A percentile compares a stretch with the other conserved stretches of the same genome.
Conservation (phyloP, 2,113 vertebrate species). For the Ciconia maguari region DNA sequence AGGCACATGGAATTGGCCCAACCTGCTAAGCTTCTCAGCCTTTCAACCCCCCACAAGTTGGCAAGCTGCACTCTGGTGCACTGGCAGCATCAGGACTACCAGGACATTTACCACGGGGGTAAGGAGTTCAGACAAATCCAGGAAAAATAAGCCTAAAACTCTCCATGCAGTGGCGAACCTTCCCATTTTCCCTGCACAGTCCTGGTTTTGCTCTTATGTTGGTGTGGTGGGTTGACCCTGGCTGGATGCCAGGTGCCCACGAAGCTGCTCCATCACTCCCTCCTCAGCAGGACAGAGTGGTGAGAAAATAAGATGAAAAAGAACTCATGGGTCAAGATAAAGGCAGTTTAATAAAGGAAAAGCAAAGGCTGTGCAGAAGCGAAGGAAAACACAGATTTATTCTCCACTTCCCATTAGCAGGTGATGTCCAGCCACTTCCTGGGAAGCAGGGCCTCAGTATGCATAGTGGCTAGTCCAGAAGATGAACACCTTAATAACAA, state of each 20-base stretch:
- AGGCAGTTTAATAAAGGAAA: neutral
- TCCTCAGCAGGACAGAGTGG: too few species aligned
- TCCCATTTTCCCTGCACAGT: accelerated
- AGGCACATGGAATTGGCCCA: neutral
- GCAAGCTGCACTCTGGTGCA: neutral
- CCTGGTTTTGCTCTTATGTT: neutral
- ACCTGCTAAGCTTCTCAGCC: neutral
- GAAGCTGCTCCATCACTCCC: accelerated
- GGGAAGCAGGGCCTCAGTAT: neutral
- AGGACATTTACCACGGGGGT: neutral
- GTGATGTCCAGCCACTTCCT: too few species aligned
- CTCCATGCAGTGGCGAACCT: neutral
- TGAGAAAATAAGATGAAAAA: neutral
- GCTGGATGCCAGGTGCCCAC: neutral
- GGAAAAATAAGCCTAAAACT: neutral
- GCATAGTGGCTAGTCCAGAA: accelerated
- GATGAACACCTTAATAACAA: accelerated
- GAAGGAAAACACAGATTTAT: neutral
- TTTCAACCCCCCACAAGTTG: accelerated
- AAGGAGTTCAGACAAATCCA: neutral
- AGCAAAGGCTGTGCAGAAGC: neutral
- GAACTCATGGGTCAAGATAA: accelerated
- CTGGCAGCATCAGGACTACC: neutral
- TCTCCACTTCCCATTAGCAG: neutral
- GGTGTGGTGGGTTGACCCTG: neutral